Evolutionary conservation across 2,888 invertebrate species (phyloP), one percentile per base, ranked within the genome.

Genomic region (Scaptomyza polygonia): DNA sequence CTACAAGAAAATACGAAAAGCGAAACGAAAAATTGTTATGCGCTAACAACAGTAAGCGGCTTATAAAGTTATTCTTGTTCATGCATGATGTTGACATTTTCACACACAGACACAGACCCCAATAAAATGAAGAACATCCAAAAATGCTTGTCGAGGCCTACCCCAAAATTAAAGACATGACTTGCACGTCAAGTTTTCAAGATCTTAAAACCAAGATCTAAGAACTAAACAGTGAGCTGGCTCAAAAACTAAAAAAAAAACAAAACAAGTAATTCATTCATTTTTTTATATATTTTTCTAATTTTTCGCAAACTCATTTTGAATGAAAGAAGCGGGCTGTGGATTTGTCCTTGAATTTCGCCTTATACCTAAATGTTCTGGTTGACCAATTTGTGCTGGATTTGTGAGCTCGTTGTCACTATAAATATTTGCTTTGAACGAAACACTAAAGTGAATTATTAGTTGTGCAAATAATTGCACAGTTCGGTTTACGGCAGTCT

Each of bases 361-460:
- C n/a, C n/a, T n/a, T n/a, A n/a, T n/a, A n/a, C n/a, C n/a, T n/a
- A n/a, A n/a, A n/a, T n/a, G n/a, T n/a, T n/a, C n/a, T n/a, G n/a
- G n/a, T 14, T n/a, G 63, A 43, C 12, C 21, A 47, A 30, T 52
- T 51, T 25, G n/a, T 11, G 40, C 32, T 34, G 43, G 51, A 63
- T 48, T 44, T 44, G 18, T 44, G 18, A 29, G 47, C 43, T 27
- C 18, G 40, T 27, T 16, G 40, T 57, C 65, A 65, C 45, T 42
- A 48, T 51, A 64, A 85, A 82, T 85, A 82, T 82, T 82, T 82
- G 67, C 64, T 30, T 61, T 47, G 55, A 79, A 66, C 68, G 82
- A 79, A 81, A 83, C 82, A 77, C 79, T 84, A 74, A 85, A 82
- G 82, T 82, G 82, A 85, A 82, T 82, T 82, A 82, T 82, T 82